Percentiles rank a stretch among this genome's conserved stretches.
Conservation (phyloP, 2,888 invertebrate species). For the Gibbula magus region DNA sequence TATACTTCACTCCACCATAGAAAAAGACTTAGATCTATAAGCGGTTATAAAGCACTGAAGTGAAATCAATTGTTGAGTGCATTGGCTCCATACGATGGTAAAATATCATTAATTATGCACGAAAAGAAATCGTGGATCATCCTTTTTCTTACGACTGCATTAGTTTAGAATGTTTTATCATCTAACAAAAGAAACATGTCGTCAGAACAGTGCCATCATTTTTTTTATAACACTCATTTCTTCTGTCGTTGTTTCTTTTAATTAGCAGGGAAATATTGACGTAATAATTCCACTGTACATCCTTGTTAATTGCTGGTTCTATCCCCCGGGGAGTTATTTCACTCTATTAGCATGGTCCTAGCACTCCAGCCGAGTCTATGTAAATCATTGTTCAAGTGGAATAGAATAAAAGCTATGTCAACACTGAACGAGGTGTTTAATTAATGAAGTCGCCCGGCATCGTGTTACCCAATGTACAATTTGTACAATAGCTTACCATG, state of each 20-base stretch:
- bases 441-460: neutral
- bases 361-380: neutral
- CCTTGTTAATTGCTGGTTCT: neutral
- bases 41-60: conserved; percentile 17
- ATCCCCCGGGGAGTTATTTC: neutral
- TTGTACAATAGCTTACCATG: no score
- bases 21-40: conserved; percentile 23
- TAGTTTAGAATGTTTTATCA: neutral
- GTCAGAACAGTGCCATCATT: neutral
- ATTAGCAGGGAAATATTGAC: neutral
- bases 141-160: conserved; percentile 3
- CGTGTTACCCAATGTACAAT: no score
- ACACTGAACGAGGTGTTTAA: conserved; percentile 15
- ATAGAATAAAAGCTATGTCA: neutral
- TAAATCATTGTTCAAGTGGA: neutral
- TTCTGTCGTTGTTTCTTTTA: neutral
- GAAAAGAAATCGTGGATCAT: conserved; percentile 9
- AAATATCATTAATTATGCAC: conserved; percentile 15
- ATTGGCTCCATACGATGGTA: neutral
- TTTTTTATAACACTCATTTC: no score
- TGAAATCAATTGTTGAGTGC: conserved; percentile 19
- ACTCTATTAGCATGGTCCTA: neutral
- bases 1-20: neutral
- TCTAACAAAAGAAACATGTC: conserved; percentile 6
- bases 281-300: neutral